Evolutionary conservation across 2,888 invertebrate genomes (phyloP), one percentile per base, ranked within the genome.

Genomic region (Syrphus vitripennis): DNA sequence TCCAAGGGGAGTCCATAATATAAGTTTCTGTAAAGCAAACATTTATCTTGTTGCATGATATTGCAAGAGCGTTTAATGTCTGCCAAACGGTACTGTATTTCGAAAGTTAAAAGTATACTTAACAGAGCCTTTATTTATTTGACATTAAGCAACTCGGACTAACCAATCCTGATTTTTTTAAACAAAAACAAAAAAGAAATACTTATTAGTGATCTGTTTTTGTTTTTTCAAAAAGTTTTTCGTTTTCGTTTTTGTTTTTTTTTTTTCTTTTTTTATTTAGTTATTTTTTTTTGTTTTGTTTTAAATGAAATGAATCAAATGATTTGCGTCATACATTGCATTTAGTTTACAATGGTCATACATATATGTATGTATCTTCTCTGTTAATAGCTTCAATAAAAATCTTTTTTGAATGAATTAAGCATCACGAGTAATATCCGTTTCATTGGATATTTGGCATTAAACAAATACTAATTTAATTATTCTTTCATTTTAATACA

Each of bases 171-270:
- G 50, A 1, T 63, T 70, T 63, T 29, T n/a, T n/a, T n/a, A n/a
- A n/a, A n/a, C n/a, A 57, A 37, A 21, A 77, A 82, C 65, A 57
- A 40, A 67, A 65, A n/a, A n/a, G n/a, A 24, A 76, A 71, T 37
- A 55, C 75, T 45, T 53, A 40, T 31, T 71, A 65, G 53, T 72
- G 65, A 72, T 65, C 50, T 77, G 77, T 57, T 26, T 40, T 67
- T 69, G 67, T 63, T 55, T 53, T 72, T n/a, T 45, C 40, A 40
- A 45, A 50, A 26, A n/a, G 16, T 48, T 45, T 10, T 53, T 16
- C 63, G 19, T n/a, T n/a, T n/a, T n/a, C n/a, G n/a, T n/a, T n/a
- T 71, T 48, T 34, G 10, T 55, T 57, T 24, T 12, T 19, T 12
- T 29, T 42, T 4, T n/a, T 59, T 37, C 24, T 10, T 59, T 42